Base-by-base conservation (phyloP, 2,888 invertebrate genomes). In the Eugnorisma glareosa region DNA sequence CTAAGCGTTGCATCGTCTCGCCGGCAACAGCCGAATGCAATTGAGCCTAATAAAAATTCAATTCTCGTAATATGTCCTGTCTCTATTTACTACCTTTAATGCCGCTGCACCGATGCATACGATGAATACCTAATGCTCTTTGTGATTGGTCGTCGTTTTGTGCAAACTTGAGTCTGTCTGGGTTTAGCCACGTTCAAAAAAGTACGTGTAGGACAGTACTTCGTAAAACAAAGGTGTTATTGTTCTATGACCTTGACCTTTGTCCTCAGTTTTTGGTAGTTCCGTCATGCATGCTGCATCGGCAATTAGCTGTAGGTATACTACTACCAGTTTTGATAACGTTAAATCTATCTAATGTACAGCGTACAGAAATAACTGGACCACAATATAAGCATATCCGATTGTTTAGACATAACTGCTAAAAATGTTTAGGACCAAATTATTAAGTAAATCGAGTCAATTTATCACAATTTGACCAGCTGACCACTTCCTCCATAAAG, bases 21-120 rank as follows among this genome's bases (percentile, higher is more conserved):
- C 15, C 40, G 35, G 45, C 77, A 67, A 77, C 77, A 87, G 85
- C 89, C 89, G 81, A 90, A 91, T 90, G 92, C 94, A 93, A 93
- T 93, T 92, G 91, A 90, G 89, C 86, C 91, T 93, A 93, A 95
- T 95, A 95, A 95, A 94, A 94, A 94, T 95, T 93, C 94, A 92
- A 92, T 93, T 91, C 92, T 92, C 93, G 94, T 95, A 93, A 92
- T 93, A 89, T 92, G 87, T 91, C 90, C 90, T 91, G 91, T 89
- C 90, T 93, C 90, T 93, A 93, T 93, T 93, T 93, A 93, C 92
- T 93, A 91, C 91, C 90, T 92, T 92, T 93, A 93, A 93, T 92
- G 91, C 90, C 77, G 85, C 91, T 92, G 90, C 90, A 91, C 85
- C 85, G 92, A 90, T 93, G 94, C 94, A 94, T 93, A 92, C 91